These are phyloP conservation scores for Uropetala carovei DNA, from an alignment of 2,888 invertebrate species.

Conservation along the genomic window DNA sequence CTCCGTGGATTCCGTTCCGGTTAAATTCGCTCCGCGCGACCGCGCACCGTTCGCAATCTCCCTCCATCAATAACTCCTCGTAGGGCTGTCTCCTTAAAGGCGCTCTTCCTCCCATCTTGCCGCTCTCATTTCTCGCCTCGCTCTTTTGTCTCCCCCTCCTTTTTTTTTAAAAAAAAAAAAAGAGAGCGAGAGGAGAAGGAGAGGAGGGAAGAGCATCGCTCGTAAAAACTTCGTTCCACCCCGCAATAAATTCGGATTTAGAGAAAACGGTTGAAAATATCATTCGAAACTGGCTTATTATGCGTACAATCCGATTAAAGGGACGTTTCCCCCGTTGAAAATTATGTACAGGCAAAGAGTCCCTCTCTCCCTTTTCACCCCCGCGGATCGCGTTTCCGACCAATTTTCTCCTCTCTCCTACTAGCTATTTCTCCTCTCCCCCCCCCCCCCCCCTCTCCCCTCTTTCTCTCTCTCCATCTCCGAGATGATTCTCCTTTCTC, in stretches of 20 bases:
- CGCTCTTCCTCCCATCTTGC: not conserved
- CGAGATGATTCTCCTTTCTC: not conserved
- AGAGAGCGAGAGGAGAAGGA: too few species aligned
- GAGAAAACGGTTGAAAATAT: not conserved
- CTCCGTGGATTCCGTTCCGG: not conserved
- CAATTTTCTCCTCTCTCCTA: not conserved
- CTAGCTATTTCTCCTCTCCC: not conserved
- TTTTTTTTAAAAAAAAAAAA: too few species aligned
- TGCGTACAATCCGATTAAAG: slow-evolving; percentile 24
- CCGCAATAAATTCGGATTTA: not conserved
- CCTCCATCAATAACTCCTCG: slow-evolving; percentile 18
- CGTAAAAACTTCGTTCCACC: slow-evolving; percentile 2
- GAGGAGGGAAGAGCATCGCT: not conserved
- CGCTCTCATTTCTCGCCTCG: too few species aligned
- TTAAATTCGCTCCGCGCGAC: not conserved
- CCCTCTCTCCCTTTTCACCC: too few species aligned
- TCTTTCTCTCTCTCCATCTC: not conserved
- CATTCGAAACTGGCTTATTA: slow-evolving; percentile 27
- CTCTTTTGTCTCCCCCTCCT: too few species aligned
- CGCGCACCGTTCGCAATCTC: not conserved
- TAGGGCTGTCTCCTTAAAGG: not conserved
- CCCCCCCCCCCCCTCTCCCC: not conserved
- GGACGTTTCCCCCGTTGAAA: not conserved
- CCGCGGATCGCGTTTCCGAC: not conserved
- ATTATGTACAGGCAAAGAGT: not conserved